Evolutionary conservation across 23 tunicate genomes (phyloP), one percentile per base, ranked within the genome.

Genomic region (Halocynthia aurantium): DNA sequence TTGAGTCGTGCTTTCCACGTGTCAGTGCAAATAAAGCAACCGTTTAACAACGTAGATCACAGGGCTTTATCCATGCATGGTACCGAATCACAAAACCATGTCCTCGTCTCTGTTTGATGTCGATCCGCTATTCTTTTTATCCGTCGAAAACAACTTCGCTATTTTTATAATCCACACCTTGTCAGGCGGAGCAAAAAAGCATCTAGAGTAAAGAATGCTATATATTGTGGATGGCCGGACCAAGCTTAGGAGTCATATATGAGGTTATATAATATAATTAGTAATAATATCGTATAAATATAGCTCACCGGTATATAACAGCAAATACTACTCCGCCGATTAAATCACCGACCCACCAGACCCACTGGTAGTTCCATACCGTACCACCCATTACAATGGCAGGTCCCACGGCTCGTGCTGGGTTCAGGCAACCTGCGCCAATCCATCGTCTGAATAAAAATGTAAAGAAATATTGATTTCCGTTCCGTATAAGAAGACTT

Each of bases 321-420:
- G 97, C 72, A 74, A 91, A 91, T 13, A 91, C 53, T 13, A 86
- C 18, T 49, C 87, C 97, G 13, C 97, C 97, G 6, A 70, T 11
- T 44, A 82, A 57, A 51, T 91, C 97, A 7, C 97, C 97, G 7
- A 91, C 86, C 97, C 97, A 91, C 97, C 97, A 91, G 8, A 91
- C 82, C 98, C 98, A 92, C 61, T 92, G 98, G 61, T 82, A 54
- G 7, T 54, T 78, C 98, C 98, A 92, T 2, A 76, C 88, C 11
- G 50, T 52, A 49, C 90, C 97, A 51, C 88, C 88, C 22, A 92
- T 51, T 5, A 92, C 98, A 51, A 92, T 80, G 10, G 98, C 98
- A 5, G 98, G 98, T 10, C 98, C 98, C 62, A 92, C 71, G 9
- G 98, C 98, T 49, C 98, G 62, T 8, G 98, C 80, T 13, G 93